These are phyloP conservation scores for Kryphioiulus occultus DNA, from an alignment of 2,888 invertebrate genomes.

Conservation along the genomic window DNA sequence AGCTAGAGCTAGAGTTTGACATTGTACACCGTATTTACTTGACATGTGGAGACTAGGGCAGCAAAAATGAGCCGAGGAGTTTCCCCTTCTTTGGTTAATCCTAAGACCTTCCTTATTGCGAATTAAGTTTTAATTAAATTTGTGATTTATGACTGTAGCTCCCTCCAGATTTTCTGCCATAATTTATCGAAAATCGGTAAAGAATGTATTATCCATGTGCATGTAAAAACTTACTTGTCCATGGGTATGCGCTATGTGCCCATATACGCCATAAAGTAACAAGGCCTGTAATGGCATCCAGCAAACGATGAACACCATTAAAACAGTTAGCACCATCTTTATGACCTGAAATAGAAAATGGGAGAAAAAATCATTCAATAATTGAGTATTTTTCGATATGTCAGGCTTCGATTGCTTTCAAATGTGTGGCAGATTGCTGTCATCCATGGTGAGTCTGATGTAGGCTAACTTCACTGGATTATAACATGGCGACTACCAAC, in stretches of 20 bases:
- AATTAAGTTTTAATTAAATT: background rate
- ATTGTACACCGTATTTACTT: background rate
- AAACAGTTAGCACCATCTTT: constrained; percentile 49
- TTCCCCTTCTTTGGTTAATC: background rate
- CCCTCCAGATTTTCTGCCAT: background rate
- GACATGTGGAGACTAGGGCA: background rate
- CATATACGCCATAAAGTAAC: constrained; percentile 48
- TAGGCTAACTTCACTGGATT: too few relatives aligned
- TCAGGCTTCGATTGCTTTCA: too few relatives aligned
- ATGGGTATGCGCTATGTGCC: constrained; percentile 37
- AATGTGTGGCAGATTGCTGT: too few relatives aligned
- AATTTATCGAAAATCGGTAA: background rate
- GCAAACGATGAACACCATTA: constrained; percentile 51
- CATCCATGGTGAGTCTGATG: too few relatives aligned
- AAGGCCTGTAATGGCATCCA: constrained; percentile 52
- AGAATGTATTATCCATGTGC: background rate
- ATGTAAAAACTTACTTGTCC: constrained; percentile 46
- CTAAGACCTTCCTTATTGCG: background rate
- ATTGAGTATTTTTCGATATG: background rate
- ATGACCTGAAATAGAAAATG: constrained; percentile 48
- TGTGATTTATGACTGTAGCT: background rate
- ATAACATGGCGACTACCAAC: too few relatives aligned
- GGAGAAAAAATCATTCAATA: background rate
- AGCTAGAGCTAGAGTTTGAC: too few relatives aligned
- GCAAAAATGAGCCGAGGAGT: background rate